Evolutionary conservation across 2,113 vertebrate genomes (phyloP).

Genomic region (Hippopotamus amphibius): DNA sequence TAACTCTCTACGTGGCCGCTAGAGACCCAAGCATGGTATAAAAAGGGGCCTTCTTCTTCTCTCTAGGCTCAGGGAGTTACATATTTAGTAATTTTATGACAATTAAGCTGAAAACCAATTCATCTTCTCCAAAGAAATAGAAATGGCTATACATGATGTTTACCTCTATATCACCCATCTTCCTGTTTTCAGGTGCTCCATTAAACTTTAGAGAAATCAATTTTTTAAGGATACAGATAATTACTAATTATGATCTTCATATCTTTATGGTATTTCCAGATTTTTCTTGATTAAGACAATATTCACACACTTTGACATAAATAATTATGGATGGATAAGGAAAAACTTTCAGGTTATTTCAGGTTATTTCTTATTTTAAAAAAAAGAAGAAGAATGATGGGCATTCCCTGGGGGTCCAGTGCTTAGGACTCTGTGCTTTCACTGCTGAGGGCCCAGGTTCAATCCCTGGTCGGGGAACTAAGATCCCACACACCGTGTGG

Average conservation of each 20-base stretch:
- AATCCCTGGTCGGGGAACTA: not conserved
- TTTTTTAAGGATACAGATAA: not conserved
- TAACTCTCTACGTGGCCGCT: not conserved
- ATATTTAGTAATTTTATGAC: not conserved
- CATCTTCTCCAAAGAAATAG: not conserved
- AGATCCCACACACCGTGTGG: not conserved
- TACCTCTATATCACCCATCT: not conserved
- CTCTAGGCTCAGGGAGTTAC: not conserved
- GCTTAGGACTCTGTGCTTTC: not conserved
- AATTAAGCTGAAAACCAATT: conserved; percentile 40
- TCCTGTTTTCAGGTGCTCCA: not conserved
- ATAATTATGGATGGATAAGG: not conserved
- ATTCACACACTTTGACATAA: not conserved
- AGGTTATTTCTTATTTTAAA: not conserved
- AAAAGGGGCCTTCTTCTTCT: not conserved
- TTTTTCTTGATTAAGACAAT: conserved; percentile 37
- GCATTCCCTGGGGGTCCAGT: not conserved
- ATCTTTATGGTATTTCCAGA: not conserved
- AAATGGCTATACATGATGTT: not conserved
- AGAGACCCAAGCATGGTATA: not conserved
- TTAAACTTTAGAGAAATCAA: not conserved
- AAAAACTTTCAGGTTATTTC: not conserved
- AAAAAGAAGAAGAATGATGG: not conserved
- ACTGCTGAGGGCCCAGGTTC: not conserved
- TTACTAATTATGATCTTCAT: not conserved